phyloP scores from a whole-genome alignment of 2,888 invertebrate genomes.

The Andrena bucephala region DNA sequence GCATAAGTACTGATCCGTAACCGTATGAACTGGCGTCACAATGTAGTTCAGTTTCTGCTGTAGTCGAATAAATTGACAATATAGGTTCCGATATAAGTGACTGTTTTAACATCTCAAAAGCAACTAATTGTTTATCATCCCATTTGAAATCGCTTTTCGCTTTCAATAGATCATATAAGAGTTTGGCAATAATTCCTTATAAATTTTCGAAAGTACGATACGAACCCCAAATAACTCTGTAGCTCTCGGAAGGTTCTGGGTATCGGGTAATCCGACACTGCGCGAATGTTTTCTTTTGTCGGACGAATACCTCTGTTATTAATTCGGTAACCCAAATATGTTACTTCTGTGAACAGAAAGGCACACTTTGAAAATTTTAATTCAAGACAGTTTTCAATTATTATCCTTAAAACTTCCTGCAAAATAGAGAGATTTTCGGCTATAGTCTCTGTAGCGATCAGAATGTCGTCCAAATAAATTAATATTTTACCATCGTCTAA shows the following conservation, averaged over 20 bases:
- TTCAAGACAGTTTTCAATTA: conserved; percentile 33
- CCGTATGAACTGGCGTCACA: neutral
- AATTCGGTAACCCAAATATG: conserved; percentile 63
- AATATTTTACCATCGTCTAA: conserved; percentile 10
- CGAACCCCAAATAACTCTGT: neutral
- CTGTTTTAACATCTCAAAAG: conserved; percentile 16
- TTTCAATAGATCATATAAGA: conserved; percentile 18
- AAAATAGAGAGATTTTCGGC: conserved; percentile 38
- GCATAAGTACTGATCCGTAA: conserved; percentile 22
- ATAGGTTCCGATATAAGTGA: conserved; percentile 10
- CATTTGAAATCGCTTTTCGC: neutral
- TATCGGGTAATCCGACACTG: neutral
- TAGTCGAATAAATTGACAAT: conserved; percentile 17
- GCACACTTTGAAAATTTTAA: conserved; percentile 58
- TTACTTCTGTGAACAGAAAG: conserved; percentile 59
- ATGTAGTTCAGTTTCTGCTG: no score
- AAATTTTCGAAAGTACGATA: conserved; percentile 6
- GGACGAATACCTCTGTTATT: conserved; percentile 51
- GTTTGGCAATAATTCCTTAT: conserved; percentile 23
- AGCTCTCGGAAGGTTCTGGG: neutral
- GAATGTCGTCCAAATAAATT: conserved; percentile 4
- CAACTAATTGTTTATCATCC: neutral
- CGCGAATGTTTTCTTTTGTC: conserved; percentile 17
- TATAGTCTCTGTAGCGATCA: conserved; percentile 18
- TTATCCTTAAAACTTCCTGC: conserved; percentile 18